Base-by-base conservation (phyloP, 2,888 invertebrate genomes). In the Sarcophaga rosellei region DNA sequence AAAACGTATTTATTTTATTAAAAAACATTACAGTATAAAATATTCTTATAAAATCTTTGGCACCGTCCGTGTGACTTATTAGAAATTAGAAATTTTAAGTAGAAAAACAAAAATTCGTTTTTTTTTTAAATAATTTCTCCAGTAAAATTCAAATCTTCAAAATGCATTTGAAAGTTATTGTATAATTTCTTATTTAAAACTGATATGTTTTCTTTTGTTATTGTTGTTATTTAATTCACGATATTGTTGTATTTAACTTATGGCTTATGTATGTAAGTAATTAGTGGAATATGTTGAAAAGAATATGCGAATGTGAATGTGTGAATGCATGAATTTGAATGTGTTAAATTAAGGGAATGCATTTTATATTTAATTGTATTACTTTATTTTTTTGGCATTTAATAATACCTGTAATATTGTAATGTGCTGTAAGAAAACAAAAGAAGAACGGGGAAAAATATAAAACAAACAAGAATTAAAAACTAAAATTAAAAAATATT, bases 331-430 rank as follows among this genome's bases (percentile, higher is more conserved):
- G 35, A 66, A 12, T 59, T 59, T 21, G 53, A 25, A 4, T 57
- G 15, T 12, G 45, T 45, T 61, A n/a, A 61, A 61, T 44, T 59
- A 63, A 25, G 61, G 84, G 84, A 84, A 84, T 86, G 86, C 75
- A 23, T 25, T 53, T 35, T 59, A 61, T 57, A 74, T 47, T 63
- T 45, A 21, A 8, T 35, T 1, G 35, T 74, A 74, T 62, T 73
- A 65, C 20, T 80, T 66, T 63, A 17, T 81, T 74, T 35, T 35
- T 35, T 35, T 78, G 59, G n/a, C 25, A 53, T 79, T 85, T 78
- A 86, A 84, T 66, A 86, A 86, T 86, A 86, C 84, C 86, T 86
- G 86, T 78, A 86, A 86, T 86, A 86, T 75, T 86, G 86, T 72
- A 86, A 86, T 68, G 84, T 84, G 86, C 86, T 86, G 86, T 81